Evolutionary conservation across 1,140 invertebrate species (phyloP), one percentile per base, ranked within the genome.

Genomic region (Wasmannia auropunctata): DNA sequence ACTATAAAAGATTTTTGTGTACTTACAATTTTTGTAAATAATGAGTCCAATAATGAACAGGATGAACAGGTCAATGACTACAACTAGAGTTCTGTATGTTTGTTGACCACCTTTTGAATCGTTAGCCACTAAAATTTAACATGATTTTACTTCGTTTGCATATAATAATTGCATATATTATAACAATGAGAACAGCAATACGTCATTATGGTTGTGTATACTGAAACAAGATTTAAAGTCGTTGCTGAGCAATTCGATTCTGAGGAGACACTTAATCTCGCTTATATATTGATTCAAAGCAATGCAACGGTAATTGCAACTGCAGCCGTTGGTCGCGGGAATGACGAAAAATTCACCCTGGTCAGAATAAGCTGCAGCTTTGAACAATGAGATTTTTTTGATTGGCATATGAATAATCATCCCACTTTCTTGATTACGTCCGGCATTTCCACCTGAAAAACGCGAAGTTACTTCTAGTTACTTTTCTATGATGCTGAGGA

Each of bases 221-320:
- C 96, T 93, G 80, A 95, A 86, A 83, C 97, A 97, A 14, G 95
- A 95, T 65, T 93, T 95, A 0, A 95, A 95, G 91, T 97, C 95
- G 54, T 95, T 93, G 22, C 93, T 95, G 5, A 97, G 93, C 40
- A 95, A 94, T n/a, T 97, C 97, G 98, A 7, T 96, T 96, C 19
- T 96, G 94, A 0, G 98, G 60, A 98, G 96, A 93, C 98, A 99
- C 58, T 96, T 95, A 8, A 97, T 97, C 43, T 97, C 95, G n/a
- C 96, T 97, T 0, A 97, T 93, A 87, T 96, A 96, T 86, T 97
- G 96, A 95, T 98, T 98, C 31, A 98, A 91, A 0, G 97, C 97
- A 22, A 98, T 96, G 92, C 98, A 99, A 37, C 97, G 96, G 91
- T 97, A 98, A 87, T 98, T 97, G 92, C 98, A 98, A 34, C 96